Conservation (phyloP, 2,113 vertebrate genomes). For the Erythrocebus patas region DNA sequence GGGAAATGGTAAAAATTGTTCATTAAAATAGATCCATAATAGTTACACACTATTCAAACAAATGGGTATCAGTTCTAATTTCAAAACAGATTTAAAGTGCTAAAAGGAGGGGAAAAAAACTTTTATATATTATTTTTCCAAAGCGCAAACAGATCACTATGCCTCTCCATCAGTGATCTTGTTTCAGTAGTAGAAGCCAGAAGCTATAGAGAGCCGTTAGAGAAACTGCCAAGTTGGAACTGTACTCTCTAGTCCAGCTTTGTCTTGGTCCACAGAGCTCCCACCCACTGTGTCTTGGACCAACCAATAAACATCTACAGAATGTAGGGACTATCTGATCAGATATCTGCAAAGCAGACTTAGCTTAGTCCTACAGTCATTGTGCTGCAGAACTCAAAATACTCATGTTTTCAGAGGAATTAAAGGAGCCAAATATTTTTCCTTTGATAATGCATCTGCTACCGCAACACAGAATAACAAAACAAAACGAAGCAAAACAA, state of each 20-base stretch:
- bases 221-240: neutral
- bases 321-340: neutral
- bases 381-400: neutral
- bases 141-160: neutral
- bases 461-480: neutral
- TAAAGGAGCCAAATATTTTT: neutral
- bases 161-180: neutral
- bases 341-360: neutral
- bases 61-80: neutral
- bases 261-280: neutral
- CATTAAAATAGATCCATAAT: neutral
- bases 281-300: rapidly evolving
- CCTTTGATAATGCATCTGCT: neutral
- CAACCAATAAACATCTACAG: neutral
- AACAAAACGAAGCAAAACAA: neutral
- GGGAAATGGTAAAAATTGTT: neutral
- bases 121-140: neutral
- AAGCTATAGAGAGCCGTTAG: neutral
- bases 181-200: neutral
- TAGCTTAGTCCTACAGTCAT: neutral
- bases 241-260: neutral
- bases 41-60: neutral
- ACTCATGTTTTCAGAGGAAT: neutral
- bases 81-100: slow-evolving; percentile 33
- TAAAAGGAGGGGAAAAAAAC: neutral